Evolutionary conservation across 2,888 invertebrate species (phyloP).

Genomic region (Eugnorisma glareosa): DNA sequence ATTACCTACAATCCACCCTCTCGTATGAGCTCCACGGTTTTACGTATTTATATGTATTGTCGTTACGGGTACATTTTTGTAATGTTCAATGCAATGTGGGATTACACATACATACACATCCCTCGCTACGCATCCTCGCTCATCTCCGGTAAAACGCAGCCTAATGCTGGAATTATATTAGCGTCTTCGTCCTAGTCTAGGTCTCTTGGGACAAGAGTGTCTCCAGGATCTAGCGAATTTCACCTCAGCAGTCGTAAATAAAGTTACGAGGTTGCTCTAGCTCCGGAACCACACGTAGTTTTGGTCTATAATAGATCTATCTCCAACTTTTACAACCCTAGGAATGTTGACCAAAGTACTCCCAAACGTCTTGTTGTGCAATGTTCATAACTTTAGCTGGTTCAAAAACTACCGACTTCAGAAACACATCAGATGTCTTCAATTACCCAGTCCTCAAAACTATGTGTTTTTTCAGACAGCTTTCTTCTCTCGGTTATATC

Average conservation of each 20-base stretch:
- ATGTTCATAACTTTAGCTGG: no score
- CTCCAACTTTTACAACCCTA: not conserved
- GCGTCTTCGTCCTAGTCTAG: not conserved
- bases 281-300: not conserved
- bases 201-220: not conserved
- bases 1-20: no score
- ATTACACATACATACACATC: no score
- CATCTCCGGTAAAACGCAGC: no score
- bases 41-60: not conserved
- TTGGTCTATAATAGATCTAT: constrained; percentile 19
- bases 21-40: not conserved
- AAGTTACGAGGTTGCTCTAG: not conserved
- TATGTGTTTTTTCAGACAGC: not conserved
- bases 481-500: not conserved
- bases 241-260: constrained; percentile 7
- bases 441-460: not conserved
- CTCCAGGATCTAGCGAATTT: not conserved
- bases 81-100: not conserved
- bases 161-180: not conserved
- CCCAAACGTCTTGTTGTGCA: not conserved
- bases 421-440: not conserved
- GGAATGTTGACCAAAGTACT: not conserved
- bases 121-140: no score
- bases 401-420: not conserved
- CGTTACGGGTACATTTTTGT: no score